Evolutionary conservation across 2,113 vertebrate species (phyloP).

Genomic region (Hucho hucho): DNA sequence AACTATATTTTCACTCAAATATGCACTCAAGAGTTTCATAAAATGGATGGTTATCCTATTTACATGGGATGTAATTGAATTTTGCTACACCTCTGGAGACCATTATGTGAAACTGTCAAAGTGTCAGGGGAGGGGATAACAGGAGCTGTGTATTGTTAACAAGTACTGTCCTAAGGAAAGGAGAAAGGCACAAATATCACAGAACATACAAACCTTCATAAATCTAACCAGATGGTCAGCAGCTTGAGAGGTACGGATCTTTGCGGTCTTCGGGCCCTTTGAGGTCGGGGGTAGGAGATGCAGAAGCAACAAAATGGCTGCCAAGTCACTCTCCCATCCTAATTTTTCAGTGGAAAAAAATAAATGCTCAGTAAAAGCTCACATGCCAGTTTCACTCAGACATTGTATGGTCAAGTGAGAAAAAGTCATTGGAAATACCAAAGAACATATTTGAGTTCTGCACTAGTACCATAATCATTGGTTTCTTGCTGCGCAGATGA

Average conservation of each 20-base stretch:
- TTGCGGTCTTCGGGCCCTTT: slow-evolving; percentile 22
- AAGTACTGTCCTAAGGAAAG: no score
- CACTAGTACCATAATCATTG: slow-evolving; percentile 14
- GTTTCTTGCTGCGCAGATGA: slow-evolving; percentile 9
- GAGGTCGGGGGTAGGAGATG: slow-evolving; percentile 31
- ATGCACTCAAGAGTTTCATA: no score
- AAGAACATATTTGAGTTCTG: neutral
- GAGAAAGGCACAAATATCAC: no score
- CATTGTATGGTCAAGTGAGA: neutral
- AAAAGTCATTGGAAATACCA: neutral
- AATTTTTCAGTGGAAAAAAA: neutral
- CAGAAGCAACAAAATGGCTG: slow-evolving; percentile 20
- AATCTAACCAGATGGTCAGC: slow-evolving; percentile 15
- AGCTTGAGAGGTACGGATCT: slow-evolving; percentile 29
- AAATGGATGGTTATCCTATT: no score
- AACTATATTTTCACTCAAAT: no score
- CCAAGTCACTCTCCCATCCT: slow-evolving; percentile 29
- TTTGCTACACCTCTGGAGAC: no score
- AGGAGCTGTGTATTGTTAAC: no score
- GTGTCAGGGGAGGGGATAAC: no score
- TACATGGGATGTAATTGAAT: no score
- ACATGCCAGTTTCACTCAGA: neutral
- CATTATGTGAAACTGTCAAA: neutral
- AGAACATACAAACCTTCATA: slow-evolving; percentile 15
- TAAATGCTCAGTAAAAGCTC: neutral